These are phyloP conservation scores for Lampris megalopsis DNA, from an alignment of 2,113 vertebrate species.

Conservation along the genomic window DNA sequence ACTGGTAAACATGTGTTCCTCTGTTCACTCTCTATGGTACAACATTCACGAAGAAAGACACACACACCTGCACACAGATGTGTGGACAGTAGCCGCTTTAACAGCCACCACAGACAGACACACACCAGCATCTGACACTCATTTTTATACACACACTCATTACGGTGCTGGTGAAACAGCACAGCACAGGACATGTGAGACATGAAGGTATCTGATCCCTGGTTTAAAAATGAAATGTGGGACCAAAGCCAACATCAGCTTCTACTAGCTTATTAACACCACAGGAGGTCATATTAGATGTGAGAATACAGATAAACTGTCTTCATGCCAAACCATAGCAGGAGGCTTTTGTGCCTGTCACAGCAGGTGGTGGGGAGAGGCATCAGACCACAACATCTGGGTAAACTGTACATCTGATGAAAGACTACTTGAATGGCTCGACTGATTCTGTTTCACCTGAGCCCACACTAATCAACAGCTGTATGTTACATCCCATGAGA, in stretches of 20 bases:
- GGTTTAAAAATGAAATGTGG: constrained; percentile 46
- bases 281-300: constrained; percentile 51
- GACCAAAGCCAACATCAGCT: constrained; percentile 56
- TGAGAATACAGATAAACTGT: constrained; percentile 60
- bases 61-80: constrained; percentile 15
- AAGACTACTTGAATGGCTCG: constrained; percentile 72
- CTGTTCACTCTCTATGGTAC: too few relatives aligned
- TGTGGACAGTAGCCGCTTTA: not conserved
- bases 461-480: constrained; percentile 54
- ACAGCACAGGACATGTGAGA: constrained; percentile 33
- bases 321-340: constrained; percentile 70
- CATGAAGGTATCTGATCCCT: constrained; percentile 59
- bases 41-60: not conserved
- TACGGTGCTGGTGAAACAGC: constrained; percentile 59
- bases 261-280: constrained; percentile 47
- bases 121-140: not conserved
- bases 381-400: constrained; percentile 56
- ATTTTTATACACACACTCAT: constrained; percentile 15
- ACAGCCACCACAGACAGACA: not conserved
- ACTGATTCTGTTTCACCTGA: constrained; percentile 58
- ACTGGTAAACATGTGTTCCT: constrained; percentile 84
- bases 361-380: constrained; percentile 45
- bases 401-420: constrained; percentile 81
- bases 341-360: constrained; percentile 58
- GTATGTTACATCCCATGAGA: constrained; percentile 41